Percentiles rank a stretch among this genome's conserved stretches.
Conservation (phyloP, 2,888 invertebrate genomes). For the Thumatha senex region DNA sequence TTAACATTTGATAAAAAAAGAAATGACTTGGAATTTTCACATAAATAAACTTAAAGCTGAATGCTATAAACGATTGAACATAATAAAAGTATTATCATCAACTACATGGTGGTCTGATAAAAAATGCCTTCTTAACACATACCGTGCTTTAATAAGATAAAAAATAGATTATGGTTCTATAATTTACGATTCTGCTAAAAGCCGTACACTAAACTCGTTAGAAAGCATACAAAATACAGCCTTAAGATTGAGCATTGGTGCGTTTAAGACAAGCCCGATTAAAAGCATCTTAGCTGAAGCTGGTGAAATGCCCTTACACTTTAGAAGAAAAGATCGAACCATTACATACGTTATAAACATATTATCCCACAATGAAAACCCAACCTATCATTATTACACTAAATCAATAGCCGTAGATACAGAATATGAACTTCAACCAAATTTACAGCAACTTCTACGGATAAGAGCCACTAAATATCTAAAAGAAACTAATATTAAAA, state of each 20-base stretch:
- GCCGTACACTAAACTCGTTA: too few species aligned
- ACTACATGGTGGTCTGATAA: too few species aligned
- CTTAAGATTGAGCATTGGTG: neutral
- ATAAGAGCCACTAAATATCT: neutral
- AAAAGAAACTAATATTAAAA: neutral
- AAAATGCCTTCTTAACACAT: too few species aligned
- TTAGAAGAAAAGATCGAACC: neutral
- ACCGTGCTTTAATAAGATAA: neutral
- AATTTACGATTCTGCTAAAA: too few species aligned
- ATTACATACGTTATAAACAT: too few species aligned
- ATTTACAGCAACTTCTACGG: too few species aligned
- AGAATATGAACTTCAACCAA: conserved; percentile 23
- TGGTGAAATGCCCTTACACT: neutral
- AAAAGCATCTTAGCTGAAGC: neutral
- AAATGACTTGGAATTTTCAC: too few species aligned
- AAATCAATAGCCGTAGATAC: conserved; percentile 22
- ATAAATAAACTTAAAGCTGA: neutral
- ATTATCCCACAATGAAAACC: neutral
- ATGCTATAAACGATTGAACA: neutral
- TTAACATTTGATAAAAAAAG: too few species aligned
- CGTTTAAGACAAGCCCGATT: too few species aligned
- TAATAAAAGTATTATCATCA: neutral
- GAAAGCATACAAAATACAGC: too few species aligned
- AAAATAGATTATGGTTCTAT: neutral
- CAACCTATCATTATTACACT: too few species aligned